Base-by-base conservation (phyloP, 1,140 invertebrate genomes). In the Drosophila triauraria region DNA sequence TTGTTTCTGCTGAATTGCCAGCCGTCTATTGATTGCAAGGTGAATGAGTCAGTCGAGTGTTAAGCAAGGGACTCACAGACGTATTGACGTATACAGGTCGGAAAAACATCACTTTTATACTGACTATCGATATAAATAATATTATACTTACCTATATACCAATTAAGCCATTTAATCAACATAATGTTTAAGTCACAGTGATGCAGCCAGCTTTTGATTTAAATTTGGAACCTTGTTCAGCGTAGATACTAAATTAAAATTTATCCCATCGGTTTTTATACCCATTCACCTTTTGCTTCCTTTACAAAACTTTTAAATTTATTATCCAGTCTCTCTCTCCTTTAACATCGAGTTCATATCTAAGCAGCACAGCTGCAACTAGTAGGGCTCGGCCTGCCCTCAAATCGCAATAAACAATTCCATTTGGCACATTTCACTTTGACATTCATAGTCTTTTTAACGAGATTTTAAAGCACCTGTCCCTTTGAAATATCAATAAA, bases 391-490 rank as follows among this genome's bases (percentile, higher is more conserved):
- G 17, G 17, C 2, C 20, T 47, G 35, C 48, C 43, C 13, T n/a
- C 10, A 46, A 75, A 53, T 50, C 44, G 42, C 44, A 63, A 70
- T 56, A 63, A 80, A 63, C 57, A 56, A 79, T 82, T 83, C 42
- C 35, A 57, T 57, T 64, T 69, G 57, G 9, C 27, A 38, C n/a
- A 43, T 35, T 51, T 38, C 46, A 53, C 47, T 48, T 50, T 76
- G 43, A 25, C 69, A 57, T 62, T 68, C 27, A 38, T 30, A n/a
- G 23, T 38, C 42, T 13, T 25, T 44, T 75, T 69, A 38, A 47
- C 25, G 10, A 32, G 51, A 68, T 59, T 78, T 38, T 7, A 12
- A 20, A 8, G 17, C 30, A 35, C 35, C 40, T 48, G 2, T 9
- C n/a, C 15, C 35, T 13, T n/a, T 44, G 27, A 30, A 30, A 42